Evolutionary conservation across 64 coral and sea anemone species (phyloP).

Genomic region (Dendrophyllia cribrosa): DNA sequence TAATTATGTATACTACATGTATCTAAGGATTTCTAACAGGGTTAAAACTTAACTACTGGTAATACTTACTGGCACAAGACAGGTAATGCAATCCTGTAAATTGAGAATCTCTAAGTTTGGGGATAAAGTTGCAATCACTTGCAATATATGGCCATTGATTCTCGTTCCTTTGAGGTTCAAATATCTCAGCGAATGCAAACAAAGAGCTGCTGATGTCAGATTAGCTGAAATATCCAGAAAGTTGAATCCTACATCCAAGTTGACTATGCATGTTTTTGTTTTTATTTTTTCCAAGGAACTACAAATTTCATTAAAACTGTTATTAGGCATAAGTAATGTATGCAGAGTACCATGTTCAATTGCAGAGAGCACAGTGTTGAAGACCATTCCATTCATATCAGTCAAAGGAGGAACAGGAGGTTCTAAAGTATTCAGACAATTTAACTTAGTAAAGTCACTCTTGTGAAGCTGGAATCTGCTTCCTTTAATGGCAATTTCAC

Average conservation of each 20-base stretch:
- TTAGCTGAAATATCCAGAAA: background rate
- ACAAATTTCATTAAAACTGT: background rate
- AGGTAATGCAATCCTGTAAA: background rate
- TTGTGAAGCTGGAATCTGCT: background rate
- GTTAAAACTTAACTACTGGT: too few species aligned
- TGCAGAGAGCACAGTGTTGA: background rate
- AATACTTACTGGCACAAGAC: conserved; percentile 11
- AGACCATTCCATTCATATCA: background rate
- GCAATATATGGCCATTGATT: conserved; percentile 14
- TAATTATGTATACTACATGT: too few species aligned
- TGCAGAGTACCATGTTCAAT: background rate
- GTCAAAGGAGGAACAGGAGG: background rate
- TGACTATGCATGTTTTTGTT: background rate
- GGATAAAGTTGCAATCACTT: conserved; percentile 24
- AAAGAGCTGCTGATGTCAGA: background rate
- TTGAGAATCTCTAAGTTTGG: conserved; percentile 40
- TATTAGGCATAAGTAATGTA: conserved; percentile 11
- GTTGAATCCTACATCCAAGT: background rate
- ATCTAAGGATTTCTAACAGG: too few species aligned
- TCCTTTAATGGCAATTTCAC: conserved; percentile 15
- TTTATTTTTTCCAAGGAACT: background rate
- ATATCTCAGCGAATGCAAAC: background rate
- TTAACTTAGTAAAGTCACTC: background rate
- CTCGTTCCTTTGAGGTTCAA: background rate
- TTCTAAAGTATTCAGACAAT: background rate